Evolutionary conservation across 2,113 vertebrate genomes (phyloP).

Genomic region (Calypte anna): DNA sequence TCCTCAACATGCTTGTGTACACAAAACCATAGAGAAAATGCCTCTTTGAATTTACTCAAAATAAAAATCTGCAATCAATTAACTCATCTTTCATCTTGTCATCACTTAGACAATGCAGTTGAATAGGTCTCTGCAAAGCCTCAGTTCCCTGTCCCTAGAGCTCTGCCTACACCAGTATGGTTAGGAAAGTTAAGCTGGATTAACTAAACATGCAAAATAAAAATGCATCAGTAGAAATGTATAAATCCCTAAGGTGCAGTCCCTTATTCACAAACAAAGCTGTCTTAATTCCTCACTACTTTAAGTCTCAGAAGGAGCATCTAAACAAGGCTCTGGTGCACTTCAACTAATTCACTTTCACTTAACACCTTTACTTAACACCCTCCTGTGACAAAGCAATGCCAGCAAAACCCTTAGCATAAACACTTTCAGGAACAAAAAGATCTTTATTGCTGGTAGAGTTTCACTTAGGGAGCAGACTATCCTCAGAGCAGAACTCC

Average conservation of each 20-base stretch:
- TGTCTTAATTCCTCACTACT: slow-evolving; percentile 36
- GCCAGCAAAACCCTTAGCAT: neutral
- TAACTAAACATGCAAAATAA: slow-evolving; percentile 6
- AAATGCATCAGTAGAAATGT: slow-evolving; percentile 31
- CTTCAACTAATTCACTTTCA: slow-evolving; percentile 49
- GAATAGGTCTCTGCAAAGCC: slow-evolving; percentile 15
- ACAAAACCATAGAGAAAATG: slow-evolving; percentile 20
- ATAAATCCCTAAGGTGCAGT: slow-evolving; percentile 24
- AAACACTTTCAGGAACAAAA: slow-evolving; percentile 28
- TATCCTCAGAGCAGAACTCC: slow-evolving; percentile 1
- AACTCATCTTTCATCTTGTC: slow-evolving; percentile 59
- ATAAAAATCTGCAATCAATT: slow-evolving; percentile 58
- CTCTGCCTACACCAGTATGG: neutral
- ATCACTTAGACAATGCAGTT: slow-evolving; percentile 43
- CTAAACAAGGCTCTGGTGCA: slow-evolving; percentile 17
- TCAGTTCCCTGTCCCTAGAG: neutral
- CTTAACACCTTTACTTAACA: slow-evolving; percentile 32
- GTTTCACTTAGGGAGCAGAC: neutral
- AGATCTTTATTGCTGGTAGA: neutral
- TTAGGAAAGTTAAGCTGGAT: slow-evolving; percentile 42
- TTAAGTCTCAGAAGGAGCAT: slow-evolving; percentile 38
- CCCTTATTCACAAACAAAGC: slow-evolving; percentile 48
- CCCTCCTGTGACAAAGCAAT: slow-evolving; percentile 17
- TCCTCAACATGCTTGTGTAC: slow-evolving; percentile 33
- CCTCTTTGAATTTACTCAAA: slow-evolving; percentile 29